Base-by-base conservation (phyloP, 2,888 invertebrate genomes). In the Mycalesis mineus region DNA sequence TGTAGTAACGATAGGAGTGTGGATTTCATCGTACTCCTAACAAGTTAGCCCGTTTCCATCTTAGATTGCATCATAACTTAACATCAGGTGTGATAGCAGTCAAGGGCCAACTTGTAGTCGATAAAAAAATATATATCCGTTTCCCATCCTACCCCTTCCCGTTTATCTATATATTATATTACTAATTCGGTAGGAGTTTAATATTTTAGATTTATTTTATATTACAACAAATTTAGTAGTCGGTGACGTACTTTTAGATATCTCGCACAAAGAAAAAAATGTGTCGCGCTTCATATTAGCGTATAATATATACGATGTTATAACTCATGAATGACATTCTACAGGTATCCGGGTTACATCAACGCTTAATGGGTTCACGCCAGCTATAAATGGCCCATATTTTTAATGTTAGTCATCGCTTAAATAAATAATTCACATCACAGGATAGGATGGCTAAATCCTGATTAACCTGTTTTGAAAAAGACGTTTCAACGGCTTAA, bases 321-420 rank as follows among this genome's bases (percentile, higher is more conserved):
- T 47, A 60, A 55, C 40, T 55, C 49, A 52, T 55, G 44, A 42
- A 61, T 63, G 63, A 60, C 64, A 63, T 65, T 64, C 58, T 51
- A 49, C 42, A 28, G 44, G 60, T 58, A 64, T 67, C 67, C 67
- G 67, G 67, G 67, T 65, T 61, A 53, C 47, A 57, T 55, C 57
- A 57, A 63, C 53, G 45, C 29, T 59, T 60, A 62, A 62, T 62
- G 55, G 56, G 58, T 58, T 58, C 57, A 57, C 50, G 17, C 40
- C 11, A 42, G 45, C 58, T 45, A 61, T 63, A 59, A 57, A 63
- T 61, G 55, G 39, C 40, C 56, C 40, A 56, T 62, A 51, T 61
- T 65, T 60, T 60, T 48, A 41, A 39, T 54, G 29, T 62, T 59
- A 64, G 61, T 62, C 61, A 62, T 57, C 53, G 52, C 50, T 56